A percentile compares a stretch with the other conserved stretches of the same genome.
These are phyloP conservation scores for Marronus borbonicus DNA, from an alignment of 2,888 invertebrate genomes.

Conservation along the genomic window DNA sequence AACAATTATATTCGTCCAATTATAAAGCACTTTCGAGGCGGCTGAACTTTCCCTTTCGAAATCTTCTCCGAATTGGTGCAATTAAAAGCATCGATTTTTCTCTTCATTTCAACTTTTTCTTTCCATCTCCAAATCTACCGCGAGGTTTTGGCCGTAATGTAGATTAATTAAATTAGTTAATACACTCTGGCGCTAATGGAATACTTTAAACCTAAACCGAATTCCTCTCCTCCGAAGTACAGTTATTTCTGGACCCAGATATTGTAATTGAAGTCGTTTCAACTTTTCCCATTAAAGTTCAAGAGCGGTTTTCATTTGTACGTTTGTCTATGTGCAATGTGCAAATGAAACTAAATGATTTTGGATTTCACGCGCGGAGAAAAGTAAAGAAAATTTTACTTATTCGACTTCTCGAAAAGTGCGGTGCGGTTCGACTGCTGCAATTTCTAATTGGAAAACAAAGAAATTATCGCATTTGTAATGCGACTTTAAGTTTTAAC, in stretches of 20 bases:
- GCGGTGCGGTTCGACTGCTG: constrained; percentile 1
- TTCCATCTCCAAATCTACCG: neutral
- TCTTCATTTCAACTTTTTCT: neutral
- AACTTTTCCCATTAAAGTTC: constrained; percentile 49
- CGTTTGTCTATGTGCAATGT: constrained; percentile 25
- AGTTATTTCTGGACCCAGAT: constrained; percentile 38
- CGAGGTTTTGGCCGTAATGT: constrained; percentile 4
- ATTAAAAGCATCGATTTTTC: constrained; percentile 14
- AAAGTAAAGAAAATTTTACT: constrained; percentile 28
- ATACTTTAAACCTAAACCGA: constrained; percentile 45
- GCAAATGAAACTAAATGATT: constrained; percentile 48
- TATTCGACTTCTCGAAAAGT: neutral
- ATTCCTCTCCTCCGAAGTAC: constrained; percentile 17
- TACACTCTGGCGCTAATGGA: constrained; percentile 30
- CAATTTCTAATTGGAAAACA: constrained; percentile 25
- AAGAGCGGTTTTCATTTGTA: constrained; percentile 19
- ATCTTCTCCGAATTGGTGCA: neutral
- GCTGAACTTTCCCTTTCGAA: constrained; percentile 2
- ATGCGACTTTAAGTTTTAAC: constrained; percentile 23
- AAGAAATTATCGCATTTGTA: constrained; percentile 12
- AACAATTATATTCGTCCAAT: constrained; percentile 15
- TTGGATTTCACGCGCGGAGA: constrained; percentile 24
- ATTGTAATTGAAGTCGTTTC: constrained; percentile 47
- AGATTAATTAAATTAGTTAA: constrained; percentile 46
- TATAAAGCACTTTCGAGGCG: neutral